These are phyloP conservation scores for Leucophenga varia DNA, from an alignment of 1,140 invertebrate genomes.

Conservation along the genomic window DNA sequence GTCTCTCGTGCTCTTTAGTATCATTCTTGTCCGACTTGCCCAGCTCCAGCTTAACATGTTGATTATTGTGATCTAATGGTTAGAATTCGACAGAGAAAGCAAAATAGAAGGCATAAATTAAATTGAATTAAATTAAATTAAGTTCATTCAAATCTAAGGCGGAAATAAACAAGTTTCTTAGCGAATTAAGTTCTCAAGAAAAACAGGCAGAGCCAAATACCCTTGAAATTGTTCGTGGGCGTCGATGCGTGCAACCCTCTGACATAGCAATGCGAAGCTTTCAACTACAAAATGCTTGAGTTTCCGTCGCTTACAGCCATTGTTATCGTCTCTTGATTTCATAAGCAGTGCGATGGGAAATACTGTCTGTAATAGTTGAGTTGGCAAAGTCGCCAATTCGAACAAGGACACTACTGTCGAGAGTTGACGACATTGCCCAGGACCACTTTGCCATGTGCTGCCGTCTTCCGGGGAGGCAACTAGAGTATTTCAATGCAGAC, in stretches of 20 bases:
- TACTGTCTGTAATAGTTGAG: constrained; percentile 6
- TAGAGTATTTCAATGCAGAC: constrained; percentile 21
- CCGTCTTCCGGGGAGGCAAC: constrained; percentile 47
- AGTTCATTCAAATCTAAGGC: constrained; percentile 32
- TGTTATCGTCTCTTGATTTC: no score
- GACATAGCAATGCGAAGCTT: constrained; percentile 30
- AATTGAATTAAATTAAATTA: constrained; percentile 54
- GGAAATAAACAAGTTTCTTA: constrained; percentile 47
- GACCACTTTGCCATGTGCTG: constrained; percentile 53
- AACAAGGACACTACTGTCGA: constrained; percentile 41
- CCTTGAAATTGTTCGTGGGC: constrained; percentile 50
- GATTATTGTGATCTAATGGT: constrained; percentile 39
- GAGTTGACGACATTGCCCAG: constrained; percentile 30
- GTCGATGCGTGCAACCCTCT: constrained; percentile 54
- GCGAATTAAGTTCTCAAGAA: constrained; percentile 24
- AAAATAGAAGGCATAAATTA: constrained; percentile 48
- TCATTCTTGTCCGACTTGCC: constrained; percentile 61
- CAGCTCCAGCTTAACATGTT: constrained; percentile 61
- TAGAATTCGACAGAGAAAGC: constrained; percentile 22
- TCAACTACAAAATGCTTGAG: constrained; percentile 49
- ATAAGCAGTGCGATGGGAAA: no score
- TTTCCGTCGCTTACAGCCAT: constrained; percentile 36
- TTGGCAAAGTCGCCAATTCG: constrained; percentile 36
- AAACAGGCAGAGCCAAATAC: constrained; percentile 38
- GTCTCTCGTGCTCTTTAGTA: constrained; percentile 63